Evolutionary conservation across 2,888 invertebrate genomes (phyloP), one percentile per base, ranked within the genome.

Genomic region (Creontiades dilutus): DNA sequence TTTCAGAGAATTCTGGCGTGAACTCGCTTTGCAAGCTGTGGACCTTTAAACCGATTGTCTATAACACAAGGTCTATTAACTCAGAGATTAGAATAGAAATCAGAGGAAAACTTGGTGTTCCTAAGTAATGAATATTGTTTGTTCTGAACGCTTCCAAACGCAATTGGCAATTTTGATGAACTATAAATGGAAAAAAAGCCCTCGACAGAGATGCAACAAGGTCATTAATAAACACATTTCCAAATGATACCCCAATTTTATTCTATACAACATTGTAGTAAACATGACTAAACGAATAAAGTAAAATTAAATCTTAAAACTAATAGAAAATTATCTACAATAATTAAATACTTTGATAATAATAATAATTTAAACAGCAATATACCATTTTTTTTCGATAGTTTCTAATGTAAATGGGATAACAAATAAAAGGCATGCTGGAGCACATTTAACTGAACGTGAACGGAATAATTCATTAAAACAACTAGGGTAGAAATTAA

Each of bases 231-330:
- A 23, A 28, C 84, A 47, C n/a, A 55, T 11, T 23, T 68, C 82
- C 82, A 84, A 89, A 84, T 89, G 75, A 87, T 90, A 90, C 90
- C 91, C 91, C 91, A 90, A 78, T 90, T 90, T 90, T 90, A 90
- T 90, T 91, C 81, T 91, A 89, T 90, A 91, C 90, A 90, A 90
- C 90, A 89, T 90, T 90, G 87, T 80, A 88, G 91, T 90, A 90
- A 91, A 91, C 91, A 90, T 91, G 91, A 91, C 91, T 91, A 91
- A 90, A 90, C 90, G 90, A 88, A 89, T 75, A 88, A 90, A 80
- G 47, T 78, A 80, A 86, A 86, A 86, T n/a, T 75, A 75, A 37
- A 86, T 47, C 80, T 88, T 88, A 88, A 52, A 80, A 88, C 88
- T 88, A 88, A 78, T 88, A 80, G 88, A 88, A 85, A 88, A 88